A percentile compares a stretch with the other conserved stretches of the same genome.
phyloP scores from a whole-genome alignment of 2,888 invertebrate genomes.

The Anthoptus insignis region DNA sequence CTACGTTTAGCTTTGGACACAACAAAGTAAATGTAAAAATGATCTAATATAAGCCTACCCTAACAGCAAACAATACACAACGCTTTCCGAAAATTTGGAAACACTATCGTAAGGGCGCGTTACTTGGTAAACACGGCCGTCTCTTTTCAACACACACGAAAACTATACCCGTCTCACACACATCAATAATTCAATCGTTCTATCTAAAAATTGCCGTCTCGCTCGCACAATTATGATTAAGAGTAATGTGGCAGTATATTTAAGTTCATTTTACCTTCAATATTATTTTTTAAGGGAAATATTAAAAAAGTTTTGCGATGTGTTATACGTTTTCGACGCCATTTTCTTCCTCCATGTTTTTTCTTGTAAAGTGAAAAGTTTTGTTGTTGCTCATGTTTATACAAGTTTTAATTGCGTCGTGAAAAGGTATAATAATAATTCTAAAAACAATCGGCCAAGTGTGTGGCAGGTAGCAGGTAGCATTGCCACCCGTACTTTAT shows the following conservation, averaged over 20 bases:
- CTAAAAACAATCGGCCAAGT: slow-evolving; percentile 7
- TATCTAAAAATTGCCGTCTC: slow-evolving; percentile 54
- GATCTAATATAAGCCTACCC: slow-evolving; percentile 65
- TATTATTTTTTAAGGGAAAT: slow-evolving; percentile 53
- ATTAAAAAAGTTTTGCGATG: slow-evolving; percentile 54
- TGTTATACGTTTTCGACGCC: slow-evolving; percentile 42
- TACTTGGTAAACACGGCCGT: slow-evolving; percentile 71
- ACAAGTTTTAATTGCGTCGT: slow-evolving; percentile 76
- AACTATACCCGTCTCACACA: slow-evolving; percentile 53
- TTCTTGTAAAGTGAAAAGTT: slow-evolving; percentile 55
- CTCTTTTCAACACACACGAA: slow-evolving; percentile 56
- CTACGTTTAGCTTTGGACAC: no score
- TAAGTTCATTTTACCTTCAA: slow-evolving; percentile 55
- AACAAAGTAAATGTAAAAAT: no score
- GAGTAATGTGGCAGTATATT: slow-evolving; percentile 67
- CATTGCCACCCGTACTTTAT: no score
- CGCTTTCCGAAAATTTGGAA: slow-evolving; percentile 86
- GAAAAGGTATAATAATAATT: slow-evolving; percentile 25
- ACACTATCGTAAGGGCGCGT: slow-evolving; percentile 84
- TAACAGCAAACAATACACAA: slow-evolving; percentile 71
- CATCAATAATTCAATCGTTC: slow-evolving; percentile 49
- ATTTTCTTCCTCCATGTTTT: slow-evolving; percentile 52
- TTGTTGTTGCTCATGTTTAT: slow-evolving; percentile 46
- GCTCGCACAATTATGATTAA: slow-evolving; percentile 67
- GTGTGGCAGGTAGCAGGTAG: no score